Conservation (phyloP, 2,113 vertebrate species). For the Pteropus alecto region DNA sequence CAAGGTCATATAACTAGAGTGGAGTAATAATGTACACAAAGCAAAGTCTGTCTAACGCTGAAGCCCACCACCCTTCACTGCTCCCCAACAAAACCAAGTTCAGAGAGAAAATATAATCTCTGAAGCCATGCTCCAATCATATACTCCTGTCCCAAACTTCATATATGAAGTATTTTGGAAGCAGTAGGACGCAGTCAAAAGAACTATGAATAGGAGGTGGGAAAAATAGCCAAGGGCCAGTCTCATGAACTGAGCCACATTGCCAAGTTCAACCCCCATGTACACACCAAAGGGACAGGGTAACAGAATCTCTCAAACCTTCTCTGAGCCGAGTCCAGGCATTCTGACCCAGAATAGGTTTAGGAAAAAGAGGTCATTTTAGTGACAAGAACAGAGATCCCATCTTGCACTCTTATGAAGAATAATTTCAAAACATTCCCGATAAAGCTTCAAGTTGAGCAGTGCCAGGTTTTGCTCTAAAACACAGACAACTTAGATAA, state of each 20-base stretch:
- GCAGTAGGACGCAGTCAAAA: not conserved
- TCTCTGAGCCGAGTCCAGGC: not conserved
- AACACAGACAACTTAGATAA: not conserved
- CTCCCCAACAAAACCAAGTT: not conserved
- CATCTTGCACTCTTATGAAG: not conserved
- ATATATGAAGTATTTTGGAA: not conserved
- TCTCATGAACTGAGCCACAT: not conserved
- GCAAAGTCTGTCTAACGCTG: not conserved
- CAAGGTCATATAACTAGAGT: not conserved
- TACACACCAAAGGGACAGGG: not conserved
- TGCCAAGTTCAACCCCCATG: not conserved
- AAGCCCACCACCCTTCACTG: not conserved
- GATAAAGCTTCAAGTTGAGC: not conserved
- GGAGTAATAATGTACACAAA: rapidly evolving
- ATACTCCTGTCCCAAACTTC: not conserved
- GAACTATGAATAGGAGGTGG: not conserved
- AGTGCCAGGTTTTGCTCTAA: not conserved
- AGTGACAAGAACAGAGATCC: not conserved
- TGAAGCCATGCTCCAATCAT: not conserved
- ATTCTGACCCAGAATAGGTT: not conserved
- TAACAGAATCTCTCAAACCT: not conserved
- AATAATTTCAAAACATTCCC: slow-evolving; percentile 21
- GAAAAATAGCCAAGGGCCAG: not conserved
- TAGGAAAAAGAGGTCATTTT: not conserved
- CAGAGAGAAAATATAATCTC: not conserved